Percentiles rank a stretch among this genome's conserved stretches.
These are phyloP conservation scores for Sipha maydis DNA, from an alignment of 2,888 invertebrate genomes.

Conservation along the genomic window DNA sequence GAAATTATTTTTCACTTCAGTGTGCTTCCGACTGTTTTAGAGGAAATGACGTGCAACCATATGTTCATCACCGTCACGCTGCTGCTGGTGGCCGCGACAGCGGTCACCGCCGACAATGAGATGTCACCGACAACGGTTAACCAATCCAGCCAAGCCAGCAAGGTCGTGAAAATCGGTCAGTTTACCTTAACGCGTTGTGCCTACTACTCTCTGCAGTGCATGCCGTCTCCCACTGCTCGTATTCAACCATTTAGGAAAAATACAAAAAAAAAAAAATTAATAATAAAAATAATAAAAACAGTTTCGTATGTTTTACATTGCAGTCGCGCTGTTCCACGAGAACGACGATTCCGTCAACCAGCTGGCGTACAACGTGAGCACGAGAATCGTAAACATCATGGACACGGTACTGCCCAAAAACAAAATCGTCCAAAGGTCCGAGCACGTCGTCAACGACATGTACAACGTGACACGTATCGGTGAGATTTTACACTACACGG, in stretches of 20 bases:
- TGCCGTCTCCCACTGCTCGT: neutral
- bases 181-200: neutral
- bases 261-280: too few relatives aligned
- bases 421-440: constrained; percentile 15
- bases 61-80: neutral
- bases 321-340: constrained; percentile 51
- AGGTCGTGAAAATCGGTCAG: constrained; percentile 46
- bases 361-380: constrained; percentile 49
- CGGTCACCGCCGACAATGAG: neutral
- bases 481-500: neutral
- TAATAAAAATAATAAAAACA: too few relatives aligned
- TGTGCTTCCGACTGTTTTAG: neutral
- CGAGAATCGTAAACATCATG: constrained; percentile 40
- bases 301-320: neutral
- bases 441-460: constrained; percentile 36
- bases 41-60: neutral
- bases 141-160: neutral
- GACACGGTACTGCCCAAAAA: constrained; percentile 45
- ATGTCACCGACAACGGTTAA: neutral
- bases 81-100: neutral
- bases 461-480: constrained; percentile 47
- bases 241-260: neutral
- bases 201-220: too few relatives aligned
- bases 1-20: constrained; percentile 13
- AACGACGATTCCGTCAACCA: constrained; percentile 38